phyloP scores from a whole-genome alignment of 1,140 invertebrate species.

The Caenorhabditis brenneri region DNA sequence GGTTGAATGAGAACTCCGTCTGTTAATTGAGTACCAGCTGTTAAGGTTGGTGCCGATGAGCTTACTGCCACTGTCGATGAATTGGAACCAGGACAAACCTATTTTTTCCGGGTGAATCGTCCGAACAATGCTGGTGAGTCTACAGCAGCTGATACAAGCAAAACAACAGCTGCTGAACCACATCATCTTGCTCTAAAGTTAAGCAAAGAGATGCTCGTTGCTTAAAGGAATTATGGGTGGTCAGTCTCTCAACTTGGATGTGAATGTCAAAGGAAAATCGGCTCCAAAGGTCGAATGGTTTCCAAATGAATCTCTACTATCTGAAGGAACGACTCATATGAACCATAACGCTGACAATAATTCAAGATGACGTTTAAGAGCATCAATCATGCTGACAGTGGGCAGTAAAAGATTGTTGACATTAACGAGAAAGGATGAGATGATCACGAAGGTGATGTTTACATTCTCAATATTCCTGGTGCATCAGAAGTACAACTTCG shows the following conservation, averaged over 20 bases:
- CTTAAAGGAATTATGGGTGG: conserved; percentile 84
- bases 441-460: conserved; percentile 87
- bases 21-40: conserved; percentile 73
- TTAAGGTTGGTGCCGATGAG: conserved; percentile 76
- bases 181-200: conserved; percentile 89
- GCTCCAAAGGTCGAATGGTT: conserved; percentile 84
- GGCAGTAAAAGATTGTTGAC: conserved; percentile 86
- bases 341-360: conserved; percentile 69
- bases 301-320: conserved; percentile 73
- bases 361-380: conserved; percentile 76
- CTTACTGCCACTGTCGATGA: conserved; percentile 87
- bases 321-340: conserved; percentile 67
- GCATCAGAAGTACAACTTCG: conserved; percentile 73
- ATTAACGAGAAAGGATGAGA: conserved; percentile 92
- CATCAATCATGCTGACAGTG: conserved; percentile 76
- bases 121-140: conserved; percentile 93
- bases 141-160: conserved; percentile 84
- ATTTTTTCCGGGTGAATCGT: conserved; percentile 88
- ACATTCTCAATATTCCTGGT: conserved; percentile 79
- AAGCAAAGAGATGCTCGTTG: conserved; percentile 86
- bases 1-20: conserved; percentile 90
- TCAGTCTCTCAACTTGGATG: conserved; percentile 87
- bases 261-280: conserved; percentile 88
- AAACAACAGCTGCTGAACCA: conserved; percentile 89
- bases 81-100: conserved; percentile 86